Evolutionary conservation across 2,888 invertebrate genomes (phyloP), one percentile per base, ranked within the genome.

Genomic region (Dasysyrphus tricinctus): DNA sequence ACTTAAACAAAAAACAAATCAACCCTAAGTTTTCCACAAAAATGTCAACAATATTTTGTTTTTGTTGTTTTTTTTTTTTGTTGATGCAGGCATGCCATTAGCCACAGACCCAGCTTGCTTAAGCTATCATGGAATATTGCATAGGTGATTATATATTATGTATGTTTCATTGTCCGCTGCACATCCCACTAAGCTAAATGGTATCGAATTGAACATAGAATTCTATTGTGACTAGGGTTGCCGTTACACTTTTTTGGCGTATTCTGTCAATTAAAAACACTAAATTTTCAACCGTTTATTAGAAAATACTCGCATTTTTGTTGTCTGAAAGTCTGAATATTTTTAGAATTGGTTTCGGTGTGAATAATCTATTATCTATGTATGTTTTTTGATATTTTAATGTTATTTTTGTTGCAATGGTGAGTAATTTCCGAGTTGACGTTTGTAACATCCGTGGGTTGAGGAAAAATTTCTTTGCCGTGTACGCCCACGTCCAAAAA

Each of bases 81-180:
- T 24, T 24, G 24, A 2, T 24, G 24, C 24, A 24, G 24, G 37
- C 12, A 7, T 32, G 39, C 49, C 24, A 32, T 32, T 5, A 24
- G 44, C 11, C 14, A 24, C n/a, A 49, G 11, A 8, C 16, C 7
- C 61, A 42, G 39, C 32, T 32, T 6, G 7, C 24, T 9, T 14
- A n/a, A 63, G 44, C 67, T 19, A 49, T 65, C 65, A 63, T 29
- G 9, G 44, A 42, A 47, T 69, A 69, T 51, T 34, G 51, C 67
- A 69, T 54, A 69, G 76, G 67, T 69, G 49, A 67, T 67, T 57
- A 67, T 77, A 29, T 67, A 24, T 24, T 24, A 24, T 24, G 24
- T 56, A 49, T 37, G 51, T 69, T 69, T 39, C 54, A 69, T 39
- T 69, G 69, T 69, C 69, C 69, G 24, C 19, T 69, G 69, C n/a